Percentiles rank a stretch among this genome's conserved stretches.
Evolutionary conservation across 2,888 invertebrate genomes (phyloP).

Genomic region (Microplitis deprimator): DNA sequence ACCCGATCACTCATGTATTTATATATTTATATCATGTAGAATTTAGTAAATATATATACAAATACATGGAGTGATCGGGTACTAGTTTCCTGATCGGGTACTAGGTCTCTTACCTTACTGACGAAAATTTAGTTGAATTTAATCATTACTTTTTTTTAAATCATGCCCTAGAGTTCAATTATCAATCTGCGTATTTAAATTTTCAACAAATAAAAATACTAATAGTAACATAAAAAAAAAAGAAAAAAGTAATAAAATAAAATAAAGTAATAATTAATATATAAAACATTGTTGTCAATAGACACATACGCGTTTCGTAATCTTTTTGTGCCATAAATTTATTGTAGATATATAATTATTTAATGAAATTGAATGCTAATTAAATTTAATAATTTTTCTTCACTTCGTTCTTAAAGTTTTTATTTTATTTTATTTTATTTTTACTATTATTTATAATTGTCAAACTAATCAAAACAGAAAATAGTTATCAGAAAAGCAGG

Average conservation of each 20-base stretch:
- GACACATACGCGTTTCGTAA: neutral
- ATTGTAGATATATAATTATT: neutral
- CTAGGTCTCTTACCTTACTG: neutral
- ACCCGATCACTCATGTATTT: no score
- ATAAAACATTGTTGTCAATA: neutral
- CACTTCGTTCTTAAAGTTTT: conserved; percentile 11
- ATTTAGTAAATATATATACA: no score
- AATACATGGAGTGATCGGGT: no score
- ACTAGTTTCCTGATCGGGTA: no score
- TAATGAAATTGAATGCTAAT: neutral
- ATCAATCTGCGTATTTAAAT: neutral
- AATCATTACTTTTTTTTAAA: neutral
- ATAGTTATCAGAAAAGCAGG: neutral
- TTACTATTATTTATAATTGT: conserved; percentile 12
- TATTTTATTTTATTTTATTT: conserved; percentile 45
- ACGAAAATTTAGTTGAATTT: conserved; percentile 4
- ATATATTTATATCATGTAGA: no score
- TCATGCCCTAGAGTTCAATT: neutral
- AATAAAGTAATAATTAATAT: conserved; percentile 16
- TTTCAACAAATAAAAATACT: neutral
- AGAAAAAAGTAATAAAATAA: conserved; percentile 7
- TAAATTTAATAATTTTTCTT: neutral
- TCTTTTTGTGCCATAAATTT: neutral
- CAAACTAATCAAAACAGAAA: conserved; percentile 27
- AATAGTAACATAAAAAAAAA: conserved; percentile 9